Percentiles rank a stretch among this genome's conserved stretches.
Evolutionary conservation across 2,113 vertebrate genomes (phyloP).

Genomic region (Pseudorhombus dupliciocellatus): DNA sequence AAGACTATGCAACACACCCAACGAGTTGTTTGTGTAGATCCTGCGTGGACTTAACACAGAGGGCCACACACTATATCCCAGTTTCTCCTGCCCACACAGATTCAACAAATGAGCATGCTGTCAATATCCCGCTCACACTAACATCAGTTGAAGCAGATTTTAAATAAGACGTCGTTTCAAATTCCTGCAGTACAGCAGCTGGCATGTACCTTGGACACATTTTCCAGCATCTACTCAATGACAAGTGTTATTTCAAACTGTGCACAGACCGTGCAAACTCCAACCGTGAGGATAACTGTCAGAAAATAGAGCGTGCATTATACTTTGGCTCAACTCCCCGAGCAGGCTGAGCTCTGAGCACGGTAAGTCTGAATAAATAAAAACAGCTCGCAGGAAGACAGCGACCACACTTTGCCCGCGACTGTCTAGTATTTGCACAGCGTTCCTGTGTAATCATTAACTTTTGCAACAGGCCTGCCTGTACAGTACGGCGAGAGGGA

Average conservation of each 20-base stretch:
- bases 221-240: slow-evolving; percentile 29
- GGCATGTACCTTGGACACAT: slow-evolving; percentile 30
- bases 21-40: slow-evolving; percentile 30
- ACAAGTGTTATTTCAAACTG: slow-evolving; percentile 34
- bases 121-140: slow-evolving; percentile 16
- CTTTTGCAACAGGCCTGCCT: slow-evolving; percentile 47
- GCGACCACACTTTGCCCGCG: slow-evolving; percentile 48
- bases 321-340: slow-evolving; percentile 48
- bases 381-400: slow-evolving; percentile 47
- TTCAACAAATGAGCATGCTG: slow-evolving; percentile 28
- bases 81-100: slow-evolving; percentile 31
- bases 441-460: slow-evolving; percentile 73
- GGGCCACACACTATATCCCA: slow-evolving; percentile 15
- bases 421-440: slow-evolving; percentile 55
- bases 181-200: slow-evolving; percentile 8
- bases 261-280: slow-evolving; percentile 24
- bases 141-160: slow-evolving; percentile 25
- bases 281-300: slow-evolving; percentile 38
- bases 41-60: slow-evolving; percentile 18
- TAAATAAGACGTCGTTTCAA: slow-evolving; percentile 21
- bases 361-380: slow-evolving; percentile 45
- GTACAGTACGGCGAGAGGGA: slow-evolving; percentile 36
- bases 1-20: neutral
- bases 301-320: slow-evolving; percentile 36
- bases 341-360: slow-evolving; percentile 30